Evolutionary conservation across 2,797 vertebrate genomes (phyloP), one percentile per base, ranked within the genome.

Genomic region (Tokudaia tokunoshimensis): DNA sequence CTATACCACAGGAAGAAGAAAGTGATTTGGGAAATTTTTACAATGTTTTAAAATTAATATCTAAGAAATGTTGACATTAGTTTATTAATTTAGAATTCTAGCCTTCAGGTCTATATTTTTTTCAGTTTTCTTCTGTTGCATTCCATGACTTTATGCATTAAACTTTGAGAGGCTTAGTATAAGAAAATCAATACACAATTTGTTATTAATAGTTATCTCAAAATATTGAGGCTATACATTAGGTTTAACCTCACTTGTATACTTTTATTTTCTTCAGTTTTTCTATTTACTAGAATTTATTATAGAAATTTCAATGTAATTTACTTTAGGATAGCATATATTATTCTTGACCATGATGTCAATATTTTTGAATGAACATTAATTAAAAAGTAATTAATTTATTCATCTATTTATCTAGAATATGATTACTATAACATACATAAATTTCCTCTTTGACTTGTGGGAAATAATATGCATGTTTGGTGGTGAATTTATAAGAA

Each of bases 21-120:
- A 0, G 22, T 94, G 3, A 65, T 85, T 97, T 96, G 89, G 29
- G 63, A 94, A 79, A 91, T 17, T 85, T 88, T 52, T 93, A 97
- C 61, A 95, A 95, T 52, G n/a, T 89, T 97, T 97, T 94, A 57
- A 89, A 90, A 74, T 92, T 79, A 67, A 15, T 2, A 85, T 67
- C 34, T 88, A 84, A 87, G 57, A 83, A 81, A 91, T 70, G 3
- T 55, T 52, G 22, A 13, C 19, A 26, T 84, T 85, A 22, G 3
- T 44, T 2, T 78, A 59, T 81, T 91, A 76, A 91, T 91, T 93
- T 86, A 44, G 2, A 3, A 61, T 81, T 65, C 37, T 0, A 52
- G 1, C 70, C 15, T 61, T 95, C 57, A 84, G 41, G 29, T 95
- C 44, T 6, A 75, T 31, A 70, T 26, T 84, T 79, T 37, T 80